These are phyloP conservation scores for Athalia cordata DNA, from an alignment of 2,888 invertebrate genomes.

Conservation along the genomic window DNA sequence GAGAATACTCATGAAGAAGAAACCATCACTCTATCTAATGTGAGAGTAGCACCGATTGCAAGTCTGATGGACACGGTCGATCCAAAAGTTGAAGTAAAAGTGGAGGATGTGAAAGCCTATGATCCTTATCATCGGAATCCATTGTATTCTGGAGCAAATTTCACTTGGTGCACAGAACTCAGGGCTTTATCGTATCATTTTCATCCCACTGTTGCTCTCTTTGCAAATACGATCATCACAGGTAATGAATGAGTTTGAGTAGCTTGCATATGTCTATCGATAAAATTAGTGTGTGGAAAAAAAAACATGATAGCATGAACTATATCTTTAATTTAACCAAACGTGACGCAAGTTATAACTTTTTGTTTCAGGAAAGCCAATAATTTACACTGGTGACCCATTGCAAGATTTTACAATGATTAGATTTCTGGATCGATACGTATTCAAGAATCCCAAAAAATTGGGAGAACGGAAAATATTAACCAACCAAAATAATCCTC, in stretches of 20 bases:
- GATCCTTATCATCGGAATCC: conserved; percentile 89
- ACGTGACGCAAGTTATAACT: not conserved
- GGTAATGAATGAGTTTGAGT: conserved; percentile 72
- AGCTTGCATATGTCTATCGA: not conserved
- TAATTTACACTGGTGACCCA: conserved; percentile 94
- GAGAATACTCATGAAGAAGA: conserved; percentile 43
- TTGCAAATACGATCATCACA: conserved; percentile 86
- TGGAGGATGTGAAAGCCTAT: conserved; percentile 74
- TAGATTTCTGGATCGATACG: conserved; percentile 95
- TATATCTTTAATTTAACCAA: no score
- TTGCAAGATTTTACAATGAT: conserved; percentile 93
- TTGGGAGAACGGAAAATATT: conserved; percentile 72
- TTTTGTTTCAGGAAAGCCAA: conserved; percentile 77
- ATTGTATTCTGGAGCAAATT: conserved; percentile 85
- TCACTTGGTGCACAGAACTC: conserved; percentile 86
- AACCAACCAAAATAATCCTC: conserved; percentile 78
- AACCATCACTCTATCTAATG: conserved; percentile 58
- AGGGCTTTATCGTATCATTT: conserved; percentile 83
- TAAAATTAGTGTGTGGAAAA: not conserved
- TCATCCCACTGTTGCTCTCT: conserved; percentile 94
- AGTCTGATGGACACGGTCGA: conserved; percentile 39
- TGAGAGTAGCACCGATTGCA: conserved; percentile 49
- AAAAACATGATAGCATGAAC: no score
- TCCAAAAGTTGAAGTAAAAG: conserved; percentile 32
- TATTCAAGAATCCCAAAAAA: conserved; percentile 94